These are phyloP conservation scores for Lasioglossum vierecki DNA, from an alignment of 2,888 invertebrate species.

Conservation along the genomic window DNA sequence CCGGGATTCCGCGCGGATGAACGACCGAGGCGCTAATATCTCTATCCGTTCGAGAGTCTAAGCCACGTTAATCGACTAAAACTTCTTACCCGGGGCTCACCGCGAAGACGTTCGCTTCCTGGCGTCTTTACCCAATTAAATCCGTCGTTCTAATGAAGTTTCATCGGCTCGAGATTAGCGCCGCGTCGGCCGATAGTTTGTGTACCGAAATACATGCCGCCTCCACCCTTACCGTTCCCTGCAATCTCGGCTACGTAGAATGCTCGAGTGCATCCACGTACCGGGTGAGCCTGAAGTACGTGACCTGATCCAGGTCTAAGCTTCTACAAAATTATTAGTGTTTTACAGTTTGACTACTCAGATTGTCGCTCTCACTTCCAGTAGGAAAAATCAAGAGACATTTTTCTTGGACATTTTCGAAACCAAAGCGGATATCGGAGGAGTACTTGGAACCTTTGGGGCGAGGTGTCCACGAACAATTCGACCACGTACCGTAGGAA, in stretches of 20 bases:
- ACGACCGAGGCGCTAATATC: conserved; percentile 2
- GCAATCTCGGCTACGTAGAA: conserved; percentile 37
- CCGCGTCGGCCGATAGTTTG: conserved; percentile 23
- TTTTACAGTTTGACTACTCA: neutral
- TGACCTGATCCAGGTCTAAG: neutral
- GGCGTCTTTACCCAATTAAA: conserved; percentile 55
- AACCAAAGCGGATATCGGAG: neutral
- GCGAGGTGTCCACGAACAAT: neutral
- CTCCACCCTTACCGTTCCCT: conserved; percentile 8
- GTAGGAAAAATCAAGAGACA: neutral
- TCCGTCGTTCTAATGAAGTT: conserved; percentile 60
- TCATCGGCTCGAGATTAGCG: conserved; percentile 55
- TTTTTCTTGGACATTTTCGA: neutral
- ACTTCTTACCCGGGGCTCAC: neutral
- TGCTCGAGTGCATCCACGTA: conserved; percentile 38
- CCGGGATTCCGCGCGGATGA: conserved; percentile 7
- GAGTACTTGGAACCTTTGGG: neutral
- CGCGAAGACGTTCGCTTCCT: neutral
- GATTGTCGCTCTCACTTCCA: neutral
- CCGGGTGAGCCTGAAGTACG: neutral
- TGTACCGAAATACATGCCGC: conserved; percentile 33
- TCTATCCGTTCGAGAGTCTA: conserved; percentile 13
- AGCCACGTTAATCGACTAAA: neutral
- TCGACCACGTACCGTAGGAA: neutral
- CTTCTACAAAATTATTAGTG: neutral